These are phyloP conservation scores for Suncus etruscus DNA, from an alignment of 2,113 vertebrate genomes.

Conservation along the genomic window DNA sequence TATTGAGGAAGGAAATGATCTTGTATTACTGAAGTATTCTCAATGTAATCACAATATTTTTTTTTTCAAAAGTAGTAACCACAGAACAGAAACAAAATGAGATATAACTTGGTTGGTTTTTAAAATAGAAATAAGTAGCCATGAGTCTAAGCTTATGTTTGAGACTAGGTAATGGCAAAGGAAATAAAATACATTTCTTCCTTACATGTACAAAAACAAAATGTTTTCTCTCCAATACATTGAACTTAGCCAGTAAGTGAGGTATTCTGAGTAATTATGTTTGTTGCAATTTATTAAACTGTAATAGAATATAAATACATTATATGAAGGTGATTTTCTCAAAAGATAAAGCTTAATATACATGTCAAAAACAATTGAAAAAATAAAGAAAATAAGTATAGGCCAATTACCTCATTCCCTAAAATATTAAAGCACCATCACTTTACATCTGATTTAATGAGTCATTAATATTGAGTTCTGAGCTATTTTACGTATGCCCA, in stretches of 20 bases:
- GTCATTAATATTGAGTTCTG: conserved; percentile 47
- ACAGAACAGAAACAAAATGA: background rate
- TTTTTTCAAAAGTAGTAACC: background rate
- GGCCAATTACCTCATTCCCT: background rate
- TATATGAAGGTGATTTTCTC: background rate
- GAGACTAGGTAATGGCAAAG: background rate
- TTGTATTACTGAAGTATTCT: background rate
- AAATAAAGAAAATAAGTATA: conserved; percentile 8
- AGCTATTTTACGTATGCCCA: background rate
- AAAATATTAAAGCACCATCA: background rate
- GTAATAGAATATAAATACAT: background rate
- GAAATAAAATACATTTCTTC: background rate
- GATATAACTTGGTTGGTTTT: background rate
- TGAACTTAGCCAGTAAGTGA: background rate
- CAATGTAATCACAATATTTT: background rate
- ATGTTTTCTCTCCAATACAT: background rate
- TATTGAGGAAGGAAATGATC: background rate
- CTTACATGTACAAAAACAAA: background rate
- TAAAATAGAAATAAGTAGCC: background rate
- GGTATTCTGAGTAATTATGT: background rate
- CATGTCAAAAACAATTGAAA: background rate
- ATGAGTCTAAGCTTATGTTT: background rate
- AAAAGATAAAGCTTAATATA: background rate
- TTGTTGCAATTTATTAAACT: background rate
- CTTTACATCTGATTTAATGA: conserved; percentile 40